Conservation (phyloP, 2,888 invertebrate genomes). For the Villa cingulata region DNA sequence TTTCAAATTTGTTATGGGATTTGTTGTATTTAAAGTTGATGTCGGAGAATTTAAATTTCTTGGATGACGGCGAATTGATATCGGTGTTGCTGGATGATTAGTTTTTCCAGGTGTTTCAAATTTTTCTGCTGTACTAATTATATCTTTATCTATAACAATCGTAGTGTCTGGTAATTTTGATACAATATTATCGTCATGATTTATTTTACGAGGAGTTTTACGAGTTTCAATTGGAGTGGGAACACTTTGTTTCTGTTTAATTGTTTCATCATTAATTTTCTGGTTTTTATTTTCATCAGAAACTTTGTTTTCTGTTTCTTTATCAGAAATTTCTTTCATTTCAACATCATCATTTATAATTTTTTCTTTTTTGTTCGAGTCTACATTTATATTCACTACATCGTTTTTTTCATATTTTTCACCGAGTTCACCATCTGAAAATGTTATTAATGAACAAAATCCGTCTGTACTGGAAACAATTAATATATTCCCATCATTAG, state of each 20-base stretch:
- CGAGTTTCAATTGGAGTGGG: no score
- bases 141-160: slow-evolving; percentile 25
- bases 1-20: not conserved
- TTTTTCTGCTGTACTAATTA: slow-evolving; percentile 30
- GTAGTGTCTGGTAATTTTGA: not conserved
- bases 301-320: not conserved
- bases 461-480: slow-evolving; percentile 80
- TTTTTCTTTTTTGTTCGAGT: not conserved
- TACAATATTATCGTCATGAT: no score
- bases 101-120: slow-evolving; percentile 32
- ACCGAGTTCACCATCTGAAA: slow-evolving; percentile 61
- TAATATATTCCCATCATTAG: slow-evolving; percentile 59
- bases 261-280: no score
- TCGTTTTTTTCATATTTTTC: slow-evolving; percentile 22
- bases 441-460: slow-evolving; percentile 73
- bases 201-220: no score
- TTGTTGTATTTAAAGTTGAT: slow-evolving; percentile 6
- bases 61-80: slow-evolving; percentile 30
- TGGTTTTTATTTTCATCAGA: not conserved
- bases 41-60: slow-evolving; percentile 12
- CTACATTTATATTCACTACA: no score
- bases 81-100: slow-evolving; percentile 29
- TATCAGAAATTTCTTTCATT: not conserved
- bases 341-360: not conserved
- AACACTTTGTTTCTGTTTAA: not conserved